Evolutionary conservation across 2,797 vertebrate species (phyloP).

Genomic region (Thunnus albacares): DNA sequence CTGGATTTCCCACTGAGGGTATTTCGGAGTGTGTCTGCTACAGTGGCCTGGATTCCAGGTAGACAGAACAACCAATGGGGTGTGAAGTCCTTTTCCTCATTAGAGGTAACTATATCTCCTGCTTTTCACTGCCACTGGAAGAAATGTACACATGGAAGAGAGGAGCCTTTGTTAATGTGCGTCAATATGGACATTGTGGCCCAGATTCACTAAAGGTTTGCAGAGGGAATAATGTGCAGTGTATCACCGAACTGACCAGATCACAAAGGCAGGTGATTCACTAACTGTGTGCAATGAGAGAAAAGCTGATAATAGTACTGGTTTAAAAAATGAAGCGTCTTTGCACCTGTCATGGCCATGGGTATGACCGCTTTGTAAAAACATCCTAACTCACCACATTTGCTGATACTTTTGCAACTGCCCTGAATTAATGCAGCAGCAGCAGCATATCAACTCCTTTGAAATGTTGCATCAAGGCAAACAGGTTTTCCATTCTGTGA

Average conservation of each 20-base stretch:
- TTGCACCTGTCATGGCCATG: not conserved
- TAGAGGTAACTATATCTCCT: slow-evolving; percentile 71
- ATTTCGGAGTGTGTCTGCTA: not conserved
- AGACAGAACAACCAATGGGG: slow-evolving; percentile 67
- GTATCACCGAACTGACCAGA: slow-evolving; percentile 22
- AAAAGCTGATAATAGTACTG: slow-evolving; percentile 32
- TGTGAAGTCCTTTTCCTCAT: slow-evolving; percentile 72
- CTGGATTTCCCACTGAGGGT: slow-evolving; percentile 15
- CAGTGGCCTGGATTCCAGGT: slow-evolving; percentile 66
- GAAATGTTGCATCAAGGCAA: not conserved
- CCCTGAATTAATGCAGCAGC: not conserved
- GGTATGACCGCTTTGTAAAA: not conserved
- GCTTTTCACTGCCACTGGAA: slow-evolving; percentile 58
- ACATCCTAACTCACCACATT: not conserved
- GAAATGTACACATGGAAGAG: slow-evolving; percentile 60
- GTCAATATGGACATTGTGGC: slow-evolving; percentile 53
- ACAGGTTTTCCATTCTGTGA: not conserved
- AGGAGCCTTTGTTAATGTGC: slow-evolving; percentile 63
- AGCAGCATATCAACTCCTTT: not conserved
- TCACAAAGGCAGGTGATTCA: slow-evolving; percentile 32
- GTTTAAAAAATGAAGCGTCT: not conserved
- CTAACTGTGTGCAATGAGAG: slow-evolving; percentile 17
- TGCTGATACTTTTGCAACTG: not conserved
- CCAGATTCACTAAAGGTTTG: slow-evolving; percentile 57
- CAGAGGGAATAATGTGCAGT: slow-evolving; percentile 32